These are phyloP conservation scores for Drosophila aldrichi DNA, from an alignment of 2,888 invertebrate genomes.

Conservation along the genomic window DNA sequence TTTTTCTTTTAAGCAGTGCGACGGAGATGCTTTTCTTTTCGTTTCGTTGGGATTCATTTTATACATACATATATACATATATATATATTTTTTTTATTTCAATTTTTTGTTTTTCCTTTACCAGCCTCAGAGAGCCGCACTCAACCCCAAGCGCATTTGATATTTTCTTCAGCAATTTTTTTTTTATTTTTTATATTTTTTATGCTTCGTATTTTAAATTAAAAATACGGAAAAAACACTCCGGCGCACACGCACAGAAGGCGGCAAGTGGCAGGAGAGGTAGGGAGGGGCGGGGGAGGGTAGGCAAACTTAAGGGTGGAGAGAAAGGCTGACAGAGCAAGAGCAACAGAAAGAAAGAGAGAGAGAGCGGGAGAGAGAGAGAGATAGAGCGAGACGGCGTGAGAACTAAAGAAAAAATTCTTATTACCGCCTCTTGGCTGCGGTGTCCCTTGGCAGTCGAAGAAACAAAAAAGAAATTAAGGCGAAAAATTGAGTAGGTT, in stretches of 20 bases:
- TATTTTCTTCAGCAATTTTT: slow-evolving; percentile 41
- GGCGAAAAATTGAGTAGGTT: slow-evolving; percentile 82
- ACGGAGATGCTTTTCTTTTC: slow-evolving; percentile 49
- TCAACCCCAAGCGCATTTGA: slow-evolving; percentile 66
- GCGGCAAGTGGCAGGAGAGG: not conserved
- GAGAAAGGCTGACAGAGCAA: slow-evolving; percentile 24
- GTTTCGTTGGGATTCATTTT: slow-evolving; percentile 18
- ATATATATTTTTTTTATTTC: slow-evolving; percentile 10
- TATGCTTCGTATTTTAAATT: slow-evolving; percentile 80
- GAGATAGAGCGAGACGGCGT: not conserved
- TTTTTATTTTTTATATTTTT: slow-evolving; percentile 35
- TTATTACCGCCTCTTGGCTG: slow-evolving; percentile 75
- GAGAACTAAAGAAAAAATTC: slow-evolving; percentile 74
- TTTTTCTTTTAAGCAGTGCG: slow-evolving; percentile 79
- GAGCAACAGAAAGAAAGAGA: too few species aligned
- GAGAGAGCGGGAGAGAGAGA: not conserved
- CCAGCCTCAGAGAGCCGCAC: slow-evolving; percentile 29
- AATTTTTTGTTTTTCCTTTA: slow-evolving; percentile 1
- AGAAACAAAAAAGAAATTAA: slow-evolving; percentile 80
- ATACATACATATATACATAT: slow-evolving; percentile 14
- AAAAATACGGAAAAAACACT: slow-evolving; percentile 80
- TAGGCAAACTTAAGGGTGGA: slow-evolving; percentile 12
- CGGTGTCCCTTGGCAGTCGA: slow-evolving; percentile 62
- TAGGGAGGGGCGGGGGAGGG: not conserved
- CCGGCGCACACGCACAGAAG: slow-evolving; percentile 70